Evolutionary conservation across 2,888 invertebrate species (phyloP).

Genomic region (Rhagonycha fulva): DNA sequence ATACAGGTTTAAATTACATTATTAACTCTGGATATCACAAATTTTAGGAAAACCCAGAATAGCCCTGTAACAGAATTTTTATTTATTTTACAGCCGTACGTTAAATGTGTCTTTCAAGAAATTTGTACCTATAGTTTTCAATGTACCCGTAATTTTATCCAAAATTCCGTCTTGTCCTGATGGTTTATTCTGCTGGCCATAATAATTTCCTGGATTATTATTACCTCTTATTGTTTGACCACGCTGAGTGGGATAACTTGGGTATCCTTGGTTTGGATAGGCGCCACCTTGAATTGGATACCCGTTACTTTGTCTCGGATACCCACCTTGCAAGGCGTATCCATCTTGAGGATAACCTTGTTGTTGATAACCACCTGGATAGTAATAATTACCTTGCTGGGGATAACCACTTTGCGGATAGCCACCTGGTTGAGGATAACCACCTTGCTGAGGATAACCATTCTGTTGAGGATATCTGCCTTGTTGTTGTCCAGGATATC

Average conservation of each 20-base stretch:
- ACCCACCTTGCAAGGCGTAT: conserved; percentile 16
- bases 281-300: conserved; percentile 23
- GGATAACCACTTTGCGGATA: conserved; percentile 24
- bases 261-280: conserved; percentile 11
- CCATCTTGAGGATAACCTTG: conserved; percentile 2
- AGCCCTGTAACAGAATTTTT: conserved; percentile 51
- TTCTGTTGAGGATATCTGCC: conserved; percentile 18
- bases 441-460: conserved; percentile 34
- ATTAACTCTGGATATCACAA: conserved; percentile 27
- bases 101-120: conserved; percentile 49
- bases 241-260: not conserved
- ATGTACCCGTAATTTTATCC: conserved; percentile 47
- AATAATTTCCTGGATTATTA: conserved; percentile 11
- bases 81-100: conserved; percentile 34
- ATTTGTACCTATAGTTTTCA: conserved; percentile 53
- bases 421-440: conserved; percentile 33
- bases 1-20: not conserved
- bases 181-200: conserved; percentile 21
- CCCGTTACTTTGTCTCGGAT: conserved; percentile 6
- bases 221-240: not conserved
- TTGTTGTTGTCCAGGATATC: conserved; percentile 45
- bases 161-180: conserved; percentile 41
- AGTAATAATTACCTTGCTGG: conserved; percentile 35
- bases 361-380: conserved; percentile 33
- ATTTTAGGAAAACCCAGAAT: conserved; percentile 50